Evolutionary conservation across 2,113 vertebrate genomes (phyloP).

Genomic region (Lophotis ruficrista): DNA sequence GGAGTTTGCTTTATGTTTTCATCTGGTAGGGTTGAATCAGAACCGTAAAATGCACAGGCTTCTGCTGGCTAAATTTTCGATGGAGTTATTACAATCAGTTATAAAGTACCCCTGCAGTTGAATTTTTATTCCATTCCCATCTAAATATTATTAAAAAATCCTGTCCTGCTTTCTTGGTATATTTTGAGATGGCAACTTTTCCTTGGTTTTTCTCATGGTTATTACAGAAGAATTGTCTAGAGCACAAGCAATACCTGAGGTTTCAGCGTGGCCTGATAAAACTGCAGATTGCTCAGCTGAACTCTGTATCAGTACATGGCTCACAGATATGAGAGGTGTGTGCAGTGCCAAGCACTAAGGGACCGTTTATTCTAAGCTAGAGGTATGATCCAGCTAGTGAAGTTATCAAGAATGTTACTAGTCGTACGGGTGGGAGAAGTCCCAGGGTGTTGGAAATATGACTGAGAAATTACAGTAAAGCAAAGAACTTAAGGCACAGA

Average conservation of each 20-base stretch:
- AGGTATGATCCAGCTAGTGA: neutral
- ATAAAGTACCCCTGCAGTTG: neutral
- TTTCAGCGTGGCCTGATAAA: neutral
- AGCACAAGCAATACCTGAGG: neutral
- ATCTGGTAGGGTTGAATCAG: neutral
- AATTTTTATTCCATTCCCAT: neutral
- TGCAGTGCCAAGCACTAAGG: neutral
- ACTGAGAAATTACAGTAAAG: neutral
- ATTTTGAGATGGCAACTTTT: neutral
- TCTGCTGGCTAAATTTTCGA: neutral
- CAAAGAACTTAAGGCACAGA: slow-evolving; percentile 4
- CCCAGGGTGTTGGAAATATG: neutral
- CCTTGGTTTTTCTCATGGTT: neutral
- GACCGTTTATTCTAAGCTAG: neutral
- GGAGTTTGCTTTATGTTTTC: neutral
- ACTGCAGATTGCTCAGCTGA: neutral
- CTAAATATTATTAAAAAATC: neutral
- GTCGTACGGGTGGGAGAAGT: neutral
- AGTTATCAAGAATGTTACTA: neutral
- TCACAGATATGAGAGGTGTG: neutral
- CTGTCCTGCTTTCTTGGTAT: neutral
- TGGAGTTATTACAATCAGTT: neutral
- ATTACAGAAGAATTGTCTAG: neutral
- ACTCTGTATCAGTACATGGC: neutral
- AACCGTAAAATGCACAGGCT: neutral